Percentiles rank a stretch among this genome's conserved stretches.
These are phyloP conservation scores for Amphipoea oculea DNA, from an alignment of 2,888 invertebrate species.

Conservation along the genomic window DNA sequence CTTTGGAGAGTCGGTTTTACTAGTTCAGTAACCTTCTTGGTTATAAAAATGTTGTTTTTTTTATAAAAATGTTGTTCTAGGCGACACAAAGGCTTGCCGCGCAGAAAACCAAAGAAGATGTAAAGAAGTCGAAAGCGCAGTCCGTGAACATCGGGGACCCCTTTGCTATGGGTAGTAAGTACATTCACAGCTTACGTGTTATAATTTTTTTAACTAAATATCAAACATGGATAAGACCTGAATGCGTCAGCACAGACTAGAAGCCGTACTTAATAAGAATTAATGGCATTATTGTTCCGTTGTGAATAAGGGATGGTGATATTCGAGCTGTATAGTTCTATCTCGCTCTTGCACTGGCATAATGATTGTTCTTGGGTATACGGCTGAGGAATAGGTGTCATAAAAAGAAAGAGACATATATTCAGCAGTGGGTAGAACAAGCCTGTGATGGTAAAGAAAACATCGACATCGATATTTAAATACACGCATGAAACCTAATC, in stretches of 20 bases:
- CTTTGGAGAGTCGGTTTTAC: neutral
- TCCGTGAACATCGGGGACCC: conserved; percentile 87
- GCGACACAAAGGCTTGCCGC: conserved; percentile 96
- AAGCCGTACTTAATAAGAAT: neutral
- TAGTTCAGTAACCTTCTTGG: conserved; percentile 2
- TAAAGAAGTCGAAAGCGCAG: conserved; percentile 93
- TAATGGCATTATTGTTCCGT: no score
- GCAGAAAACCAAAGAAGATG: conserved; percentile 97
- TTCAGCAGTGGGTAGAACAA: neutral
- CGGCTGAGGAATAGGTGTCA: no score
- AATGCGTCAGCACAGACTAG: neutral
- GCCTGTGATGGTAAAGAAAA: neutral
- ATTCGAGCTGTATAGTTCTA: neutral
- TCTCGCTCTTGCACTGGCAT: neutral
- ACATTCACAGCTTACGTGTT: neutral
- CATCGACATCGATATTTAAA: neutral
- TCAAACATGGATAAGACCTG: neutral
- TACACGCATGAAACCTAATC: neutral
- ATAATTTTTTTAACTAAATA: neutral
- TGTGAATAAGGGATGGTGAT: neutral
- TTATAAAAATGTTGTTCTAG: conserved; percentile 81
- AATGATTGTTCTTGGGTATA: neutral
- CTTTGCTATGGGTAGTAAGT: conserved; percentile 87
- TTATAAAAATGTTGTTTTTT: neutral
- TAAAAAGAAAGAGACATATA: neutral